A percentile compares a stretch with the other conserved stretches of the same genome.
These are phyloP conservation scores for Sisyra terminalis DNA, from an alignment of 2,888 invertebrate species.

Conservation along the genomic window DNA sequence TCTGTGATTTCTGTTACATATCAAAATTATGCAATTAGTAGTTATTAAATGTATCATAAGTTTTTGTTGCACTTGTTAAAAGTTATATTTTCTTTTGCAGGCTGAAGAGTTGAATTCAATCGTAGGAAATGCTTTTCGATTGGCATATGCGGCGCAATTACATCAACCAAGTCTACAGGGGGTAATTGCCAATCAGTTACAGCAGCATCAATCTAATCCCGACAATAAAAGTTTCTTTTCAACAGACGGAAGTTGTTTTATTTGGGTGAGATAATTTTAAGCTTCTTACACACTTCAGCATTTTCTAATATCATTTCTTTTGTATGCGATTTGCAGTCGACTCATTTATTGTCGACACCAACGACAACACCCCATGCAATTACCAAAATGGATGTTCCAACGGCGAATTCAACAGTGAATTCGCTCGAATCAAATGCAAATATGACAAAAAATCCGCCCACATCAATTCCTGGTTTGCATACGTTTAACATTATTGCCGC, in stretches of 20 bases:
- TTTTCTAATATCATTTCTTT: not conserved
- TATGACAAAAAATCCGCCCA: slow-evolving; percentile 34
- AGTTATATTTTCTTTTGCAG: slow-evolving; percentile 36
- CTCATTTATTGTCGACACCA: slow-evolving; percentile 20
- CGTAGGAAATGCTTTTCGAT: slow-evolving; percentile 82
- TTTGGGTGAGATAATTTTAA: slow-evolving; percentile 6
- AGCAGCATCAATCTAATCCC: slow-evolving; percentile 5
- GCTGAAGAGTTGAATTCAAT: slow-evolving; percentile 76
- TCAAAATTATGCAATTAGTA: no score
- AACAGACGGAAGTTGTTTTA: slow-evolving; percentile 8
- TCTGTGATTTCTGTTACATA: no score
- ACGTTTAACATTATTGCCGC: slow-evolving; percentile 21
- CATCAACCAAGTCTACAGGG: slow-evolving; percentile 50
- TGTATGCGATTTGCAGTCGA: slow-evolving; percentile 21
- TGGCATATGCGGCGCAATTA: slow-evolving; percentile 77
- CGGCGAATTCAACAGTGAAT: slow-evolving; percentile 14
- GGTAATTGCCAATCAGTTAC: slow-evolving; percentile 42
- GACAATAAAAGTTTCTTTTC: slow-evolving; percentile 9
- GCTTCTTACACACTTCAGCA: not conserved
- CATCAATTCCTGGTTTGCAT: slow-evolving; percentile 50
- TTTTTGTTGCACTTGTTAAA: not conserved
- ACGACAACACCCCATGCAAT: slow-evolving; percentile 1
- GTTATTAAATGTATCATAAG: no score
- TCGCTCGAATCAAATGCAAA: no score
- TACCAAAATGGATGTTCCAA: slow-evolving; percentile 33